phyloP scores from a whole-genome alignment of 2,797 vertebrate species.

The Tiaroga cobitis region DNA sequence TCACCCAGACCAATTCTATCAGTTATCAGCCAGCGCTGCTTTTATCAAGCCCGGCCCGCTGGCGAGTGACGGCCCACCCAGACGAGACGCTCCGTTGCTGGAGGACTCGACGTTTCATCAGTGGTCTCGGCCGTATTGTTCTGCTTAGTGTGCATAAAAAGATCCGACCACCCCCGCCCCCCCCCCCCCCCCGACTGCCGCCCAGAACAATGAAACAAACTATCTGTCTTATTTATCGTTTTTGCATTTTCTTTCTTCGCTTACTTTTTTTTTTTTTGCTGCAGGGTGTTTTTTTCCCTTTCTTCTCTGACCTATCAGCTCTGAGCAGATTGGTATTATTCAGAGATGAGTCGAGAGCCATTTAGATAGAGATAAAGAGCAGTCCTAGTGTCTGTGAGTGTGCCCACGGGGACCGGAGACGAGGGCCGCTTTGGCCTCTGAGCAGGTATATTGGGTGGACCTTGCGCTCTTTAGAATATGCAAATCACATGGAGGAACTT shows the following conservation, averaged over 20 bases:
- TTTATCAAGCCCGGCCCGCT: constrained; percentile 93
- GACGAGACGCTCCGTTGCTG: constrained; percentile 92
- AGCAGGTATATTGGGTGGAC: constrained; percentile 28
- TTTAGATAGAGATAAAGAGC: constrained; percentile 81
- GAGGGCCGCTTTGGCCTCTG: constrained; percentile 12
- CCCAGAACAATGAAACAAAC: constrained; percentile 97
- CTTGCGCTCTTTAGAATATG: constrained; percentile 29
- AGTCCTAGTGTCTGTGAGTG: constrained; percentile 74
- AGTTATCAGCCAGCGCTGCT: constrained; percentile 98
- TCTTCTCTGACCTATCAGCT: constrained; percentile 86
- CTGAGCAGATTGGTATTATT: constrained; percentile 86
- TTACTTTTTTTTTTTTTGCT: constrained; percentile 80
- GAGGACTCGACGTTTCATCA: constrained; percentile 98
- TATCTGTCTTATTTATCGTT: constrained; percentile 95
- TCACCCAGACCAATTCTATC: constrained; percentile 94
- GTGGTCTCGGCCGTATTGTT: constrained; percentile 94
- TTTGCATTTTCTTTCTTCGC: constrained; percentile 78
- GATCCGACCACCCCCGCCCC: constrained; percentile 92
- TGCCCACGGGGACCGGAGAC: constrained; percentile 36
- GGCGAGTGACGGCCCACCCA: constrained; percentile 81
- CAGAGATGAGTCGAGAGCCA: constrained; percentile 81
- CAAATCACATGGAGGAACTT: constrained; percentile 18
- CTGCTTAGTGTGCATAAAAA: constrained; percentile 99
- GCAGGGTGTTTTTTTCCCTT: constrained; percentile 83
- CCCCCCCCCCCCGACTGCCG: constrained; percentile 90